A percentile compares a stretch with the other conserved stretches of the same genome.
These are phyloP conservation scores for Ophiothrix spiculata DNA, from an alignment of 35 echinoderm and acorn worm genomes.

Conservation along the genomic window DNA sequence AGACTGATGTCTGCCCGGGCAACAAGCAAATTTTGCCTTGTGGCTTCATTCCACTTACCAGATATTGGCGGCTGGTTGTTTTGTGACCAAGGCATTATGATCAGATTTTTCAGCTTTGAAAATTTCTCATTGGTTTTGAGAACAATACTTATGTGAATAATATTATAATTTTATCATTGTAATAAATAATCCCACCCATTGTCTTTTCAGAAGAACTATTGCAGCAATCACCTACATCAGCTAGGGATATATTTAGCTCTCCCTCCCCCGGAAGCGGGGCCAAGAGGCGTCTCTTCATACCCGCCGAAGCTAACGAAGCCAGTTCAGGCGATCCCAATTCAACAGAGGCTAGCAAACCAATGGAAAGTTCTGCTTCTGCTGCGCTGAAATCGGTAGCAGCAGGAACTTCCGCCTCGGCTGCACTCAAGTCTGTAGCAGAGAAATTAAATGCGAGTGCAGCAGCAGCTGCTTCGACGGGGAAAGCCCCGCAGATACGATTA, in stretches of 20 bases:
- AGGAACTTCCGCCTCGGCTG: background rate
- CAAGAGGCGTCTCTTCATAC: constrained; percentile 62
- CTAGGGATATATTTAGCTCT: constrained; percentile 83
- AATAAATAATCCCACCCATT: no score
- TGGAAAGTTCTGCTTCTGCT: background rate
- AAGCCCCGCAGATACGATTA: background rate
- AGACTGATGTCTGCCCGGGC: no score
- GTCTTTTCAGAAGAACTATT: constrained; percentile 24
- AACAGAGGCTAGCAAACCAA: background rate
- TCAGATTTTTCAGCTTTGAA: no score
- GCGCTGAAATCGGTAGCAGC: background rate
- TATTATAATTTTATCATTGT: background rate
- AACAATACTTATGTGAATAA: no score
- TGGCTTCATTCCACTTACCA: no score
- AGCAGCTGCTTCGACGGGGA: background rate
- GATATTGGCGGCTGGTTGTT: no score
- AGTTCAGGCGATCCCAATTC: background rate
- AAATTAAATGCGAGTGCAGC: background rate
- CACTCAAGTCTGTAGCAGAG: no score
- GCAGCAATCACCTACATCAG: constrained; percentile 79
- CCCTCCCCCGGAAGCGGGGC: constrained; percentile 65
- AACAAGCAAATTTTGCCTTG: no score
- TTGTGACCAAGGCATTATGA: no score
- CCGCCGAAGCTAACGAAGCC: constrained; percentile 21
- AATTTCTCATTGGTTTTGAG: no score